Evolutionary conservation across 2,888 invertebrate genomes (phyloP).

Genomic region (Nomada ferruginata): DNA sequence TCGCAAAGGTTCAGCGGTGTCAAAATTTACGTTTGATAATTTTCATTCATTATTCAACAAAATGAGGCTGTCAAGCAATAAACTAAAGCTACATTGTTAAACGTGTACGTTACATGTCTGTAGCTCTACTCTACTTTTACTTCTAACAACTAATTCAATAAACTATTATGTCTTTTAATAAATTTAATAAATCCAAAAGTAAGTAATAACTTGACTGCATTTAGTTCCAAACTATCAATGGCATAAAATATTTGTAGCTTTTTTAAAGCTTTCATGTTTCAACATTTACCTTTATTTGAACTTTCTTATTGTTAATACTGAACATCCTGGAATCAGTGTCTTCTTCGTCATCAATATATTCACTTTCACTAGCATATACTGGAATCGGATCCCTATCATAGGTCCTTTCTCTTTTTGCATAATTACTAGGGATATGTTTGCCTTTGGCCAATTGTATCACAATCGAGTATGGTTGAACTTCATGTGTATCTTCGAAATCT

Average conservation of each 20-base stretch:
- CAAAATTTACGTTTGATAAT: too few species aligned
- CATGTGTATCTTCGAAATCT: conserved; percentile 22
- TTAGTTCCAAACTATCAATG: too few species aligned
- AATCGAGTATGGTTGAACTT: conserved; percentile 73
- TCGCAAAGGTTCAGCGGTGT: neutral
- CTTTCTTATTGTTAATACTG: conserved; percentile 62
- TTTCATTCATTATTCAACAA: too few species aligned
- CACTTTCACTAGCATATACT: conserved; percentile 54
- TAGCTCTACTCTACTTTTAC: too few species aligned
- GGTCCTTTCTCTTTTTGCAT: conserved; percentile 48
- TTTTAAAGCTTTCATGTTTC: neutral
- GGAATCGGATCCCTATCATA: conserved; percentile 50
- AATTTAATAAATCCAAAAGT: neutral
- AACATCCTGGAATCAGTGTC: conserved; percentile 59
- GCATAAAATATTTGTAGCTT: too few species aligned
- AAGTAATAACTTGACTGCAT: too few species aligned
- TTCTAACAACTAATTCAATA: neutral
- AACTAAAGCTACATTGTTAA: neutral
- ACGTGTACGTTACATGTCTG: too few species aligned
- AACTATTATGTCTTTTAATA: neutral
- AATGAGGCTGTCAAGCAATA: neutral
- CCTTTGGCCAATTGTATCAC: conserved; percentile 75
- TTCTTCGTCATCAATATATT: conserved; percentile 65
- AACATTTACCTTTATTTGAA: conserved; percentile 68
- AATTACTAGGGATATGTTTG: conserved; percentile 38